These are phyloP conservation scores for Odontesthes bonariensis DNA, from an alignment of 2,113 vertebrate species.

Conservation along the genomic window DNA sequence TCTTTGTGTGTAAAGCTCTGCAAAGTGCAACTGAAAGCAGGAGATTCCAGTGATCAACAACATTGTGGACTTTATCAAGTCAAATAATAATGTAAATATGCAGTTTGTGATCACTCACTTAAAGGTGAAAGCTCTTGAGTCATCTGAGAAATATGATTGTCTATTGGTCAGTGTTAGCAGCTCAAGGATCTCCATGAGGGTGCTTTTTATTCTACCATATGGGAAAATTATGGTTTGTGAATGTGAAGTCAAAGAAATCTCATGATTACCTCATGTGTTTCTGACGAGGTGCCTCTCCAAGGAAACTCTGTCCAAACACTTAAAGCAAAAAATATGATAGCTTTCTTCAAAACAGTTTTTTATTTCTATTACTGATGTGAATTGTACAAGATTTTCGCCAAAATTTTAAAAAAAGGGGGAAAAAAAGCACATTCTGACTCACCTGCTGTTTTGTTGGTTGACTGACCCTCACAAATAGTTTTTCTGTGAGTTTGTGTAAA, in stretches of 20 bases:
- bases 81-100: background rate
- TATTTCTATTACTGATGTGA: too few species aligned
- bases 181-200: background rate
- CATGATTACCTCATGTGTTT: background rate
- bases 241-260: background rate
- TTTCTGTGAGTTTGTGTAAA: too few species aligned
- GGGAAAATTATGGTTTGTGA: background rate
- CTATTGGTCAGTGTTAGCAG: background rate
- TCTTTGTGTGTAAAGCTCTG: background rate
- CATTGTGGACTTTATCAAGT: conserved; percentile 6
- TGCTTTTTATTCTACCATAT: background rate
- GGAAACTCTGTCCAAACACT: background rate
- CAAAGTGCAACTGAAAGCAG: background rate
- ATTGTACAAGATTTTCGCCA: too few species aligned
- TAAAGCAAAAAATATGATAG: background rate
- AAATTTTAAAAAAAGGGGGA: too few species aligned
- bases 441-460: too few species aligned
- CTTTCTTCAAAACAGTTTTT: too few species aligned
- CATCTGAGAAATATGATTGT: conserved; percentile 11
- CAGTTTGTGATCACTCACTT: background rate
- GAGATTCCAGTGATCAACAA: background rate
- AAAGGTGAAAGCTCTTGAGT: background rate
- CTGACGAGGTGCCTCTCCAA: too few species aligned
- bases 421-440: too few species aligned
- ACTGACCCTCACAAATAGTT: too few species aligned